phyloP scores from a whole-genome alignment of 2,113 vertebrate species.

The Gopherus flavomarginatus region DNA sequence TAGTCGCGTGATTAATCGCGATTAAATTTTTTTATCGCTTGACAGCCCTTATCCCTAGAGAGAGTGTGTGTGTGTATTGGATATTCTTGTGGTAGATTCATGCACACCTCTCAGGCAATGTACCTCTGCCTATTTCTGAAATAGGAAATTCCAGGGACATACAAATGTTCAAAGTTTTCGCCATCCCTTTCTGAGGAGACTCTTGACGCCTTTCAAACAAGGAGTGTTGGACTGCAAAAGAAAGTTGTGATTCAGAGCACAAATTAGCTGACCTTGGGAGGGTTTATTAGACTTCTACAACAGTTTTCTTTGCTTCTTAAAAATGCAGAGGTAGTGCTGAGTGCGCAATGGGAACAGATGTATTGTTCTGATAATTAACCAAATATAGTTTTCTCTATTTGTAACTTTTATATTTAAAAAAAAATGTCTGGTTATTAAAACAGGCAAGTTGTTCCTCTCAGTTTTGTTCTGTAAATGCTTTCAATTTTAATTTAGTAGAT shows the following conservation, averaged over 20 bases:
- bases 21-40: too few relatives aligned
- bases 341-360: not conserved
- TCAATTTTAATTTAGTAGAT: not conserved
- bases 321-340: not conserved
- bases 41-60: too few relatives aligned
- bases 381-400: not conserved
- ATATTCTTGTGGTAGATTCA: not conserved
- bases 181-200: not conserved
- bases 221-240: not conserved
- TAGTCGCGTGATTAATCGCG: too few relatives aligned
- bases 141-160: not conserved
- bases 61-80: too few relatives aligned
- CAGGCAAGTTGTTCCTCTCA: not conserved
- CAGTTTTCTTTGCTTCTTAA: not conserved
- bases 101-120: not conserved
- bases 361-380: not conserved
- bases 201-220: not conserved
- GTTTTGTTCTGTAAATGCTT: conserved; percentile 13
- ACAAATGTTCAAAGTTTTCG: not conserved
- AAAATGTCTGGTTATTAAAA: not conserved
- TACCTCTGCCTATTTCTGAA: not conserved
- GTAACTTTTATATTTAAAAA: conserved; percentile 9
- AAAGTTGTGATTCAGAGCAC: not conserved
- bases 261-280: not conserved
- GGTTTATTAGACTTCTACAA: not conserved